These are phyloP conservation scores for Caenorhabditis becei DNA, from an alignment of 2,888 invertebrate genomes.

Conservation along the genomic window DNA sequence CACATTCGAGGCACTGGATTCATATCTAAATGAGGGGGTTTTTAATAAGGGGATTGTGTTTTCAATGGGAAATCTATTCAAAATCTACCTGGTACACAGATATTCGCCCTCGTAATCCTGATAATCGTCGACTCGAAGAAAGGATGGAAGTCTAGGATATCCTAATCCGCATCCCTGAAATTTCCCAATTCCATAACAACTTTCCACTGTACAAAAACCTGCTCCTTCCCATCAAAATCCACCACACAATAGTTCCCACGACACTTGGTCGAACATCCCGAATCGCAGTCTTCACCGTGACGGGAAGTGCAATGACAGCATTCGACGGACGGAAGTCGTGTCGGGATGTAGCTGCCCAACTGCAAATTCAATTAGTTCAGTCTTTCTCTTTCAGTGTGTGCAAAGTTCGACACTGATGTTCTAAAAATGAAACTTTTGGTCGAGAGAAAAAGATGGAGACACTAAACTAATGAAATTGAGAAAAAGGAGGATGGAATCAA, in stretches of 20 bases:
- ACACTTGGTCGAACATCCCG: slow-evolving; percentile 75
- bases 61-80: background rate
- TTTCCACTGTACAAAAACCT: slow-evolving; percentile 57
- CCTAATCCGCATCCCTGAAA: slow-evolving; percentile 79
- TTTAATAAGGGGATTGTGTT: slow-evolving; percentile 4
- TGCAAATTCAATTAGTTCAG: slow-evolving; percentile 63
- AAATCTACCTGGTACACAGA: slow-evolving; percentile 74
- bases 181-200: background rate
- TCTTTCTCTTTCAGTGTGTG: slow-evolving; percentile 6
- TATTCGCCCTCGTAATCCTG: slow-evolving; percentile 74
- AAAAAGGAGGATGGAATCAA: background rate
- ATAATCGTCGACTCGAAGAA: slow-evolving; percentile 78
- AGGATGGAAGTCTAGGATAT: slow-evolving; percentile 77
- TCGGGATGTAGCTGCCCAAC: slow-evolving; percentile 77
- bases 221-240: slow-evolving; percentile 80
- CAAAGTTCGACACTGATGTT: slow-evolving; percentile 45
- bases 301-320: slow-evolving; percentile 80
- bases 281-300: slow-evolving; percentile 76
- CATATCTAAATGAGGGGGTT: slow-evolving; percentile 67
- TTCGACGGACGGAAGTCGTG: slow-evolving; percentile 77
- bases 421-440: slow-evolving; percentile 22
- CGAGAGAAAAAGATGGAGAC: slow-evolving; percentile 15
- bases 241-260: slow-evolving; percentile 80
- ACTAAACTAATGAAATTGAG: background rate
- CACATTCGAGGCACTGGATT: slow-evolving; percentile 72